phyloP scores from a whole-genome alignment of 2,797 vertebrate species.

The Mus caroli region DNA sequence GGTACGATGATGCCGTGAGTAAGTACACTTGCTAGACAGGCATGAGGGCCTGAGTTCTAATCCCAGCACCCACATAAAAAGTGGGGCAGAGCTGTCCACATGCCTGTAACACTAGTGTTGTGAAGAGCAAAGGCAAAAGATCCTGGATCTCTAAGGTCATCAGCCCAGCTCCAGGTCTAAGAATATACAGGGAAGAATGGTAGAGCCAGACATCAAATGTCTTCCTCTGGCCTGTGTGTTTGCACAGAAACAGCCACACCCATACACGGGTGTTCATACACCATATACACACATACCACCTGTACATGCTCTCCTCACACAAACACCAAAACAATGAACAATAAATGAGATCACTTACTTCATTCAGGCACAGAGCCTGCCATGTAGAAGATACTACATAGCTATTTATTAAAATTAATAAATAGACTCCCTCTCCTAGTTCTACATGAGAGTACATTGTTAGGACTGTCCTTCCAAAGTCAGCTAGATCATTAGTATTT shows the following conservation, averaged over 20 bases:
- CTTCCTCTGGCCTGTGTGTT: background rate
- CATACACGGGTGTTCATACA: background rate
- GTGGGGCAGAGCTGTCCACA: too few relatives aligned
- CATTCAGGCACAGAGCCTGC: background rate
- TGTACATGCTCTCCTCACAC: background rate
- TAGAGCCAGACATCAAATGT: too few relatives aligned
- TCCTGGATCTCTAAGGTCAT: background rate
- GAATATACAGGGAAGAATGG: background rate
- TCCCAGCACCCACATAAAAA: background rate
- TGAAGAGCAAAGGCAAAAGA: background rate
- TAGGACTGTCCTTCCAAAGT: constrained; percentile 11
- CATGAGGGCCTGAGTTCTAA: background rate
- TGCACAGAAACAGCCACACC: too few relatives aligned
- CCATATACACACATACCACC: background rate
- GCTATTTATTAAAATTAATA: constrained; percentile 36
- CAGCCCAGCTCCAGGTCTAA: background rate
- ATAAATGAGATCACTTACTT: background rate
- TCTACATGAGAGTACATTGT: background rate
- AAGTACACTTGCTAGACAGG: background rate
- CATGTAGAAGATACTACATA: background rate
- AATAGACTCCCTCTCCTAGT: background rate
- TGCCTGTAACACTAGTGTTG: background rate
- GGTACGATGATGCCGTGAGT: too few relatives aligned
- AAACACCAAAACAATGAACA: background rate
- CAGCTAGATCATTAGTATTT: constrained; percentile 1